Conservation (phyloP, 1,140 invertebrate genomes). For the Drosophila nebulosa region DNA sequence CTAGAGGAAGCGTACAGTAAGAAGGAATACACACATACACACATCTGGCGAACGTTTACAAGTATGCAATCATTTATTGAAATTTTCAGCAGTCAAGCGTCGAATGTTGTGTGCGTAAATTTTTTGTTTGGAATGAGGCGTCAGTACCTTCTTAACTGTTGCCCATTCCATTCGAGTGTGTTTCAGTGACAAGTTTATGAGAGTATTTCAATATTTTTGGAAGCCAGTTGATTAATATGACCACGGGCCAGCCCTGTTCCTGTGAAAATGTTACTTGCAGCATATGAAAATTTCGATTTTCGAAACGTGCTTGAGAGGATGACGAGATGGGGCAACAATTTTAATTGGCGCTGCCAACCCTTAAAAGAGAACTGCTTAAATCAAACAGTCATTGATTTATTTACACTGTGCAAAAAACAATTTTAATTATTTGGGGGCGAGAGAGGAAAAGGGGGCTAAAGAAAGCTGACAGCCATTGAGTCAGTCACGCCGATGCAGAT, state of each 20-base stretch:
- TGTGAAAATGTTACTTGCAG: conserved; percentile 47
- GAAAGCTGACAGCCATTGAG: conserved; percentile 51
- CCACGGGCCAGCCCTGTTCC: conserved; percentile 21
- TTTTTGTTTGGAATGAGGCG: background rate
- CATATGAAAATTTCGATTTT: conserved; percentile 44
- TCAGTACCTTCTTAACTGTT: background rate
- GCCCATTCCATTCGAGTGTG: background rate
- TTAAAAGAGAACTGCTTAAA: conserved; percentile 28
- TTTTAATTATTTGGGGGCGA: conserved; percentile 57
- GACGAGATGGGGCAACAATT: conserved; percentile 20
- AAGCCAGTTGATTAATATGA: conserved; percentile 64
- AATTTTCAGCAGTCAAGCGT: conserved; percentile 29
- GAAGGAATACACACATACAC: conserved; percentile 5
- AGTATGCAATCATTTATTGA: conserved; percentile 53
- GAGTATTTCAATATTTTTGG: conserved; percentile 26
- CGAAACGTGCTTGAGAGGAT: conserved; percentile 58
- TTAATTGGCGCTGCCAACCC: conserved; percentile 59
- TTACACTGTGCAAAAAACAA: conserved; percentile 26
- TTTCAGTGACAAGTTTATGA: background rate
- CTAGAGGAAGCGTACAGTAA: too few relatives aligned
- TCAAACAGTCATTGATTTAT: conserved; percentile 27
- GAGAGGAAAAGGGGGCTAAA: too few relatives aligned
- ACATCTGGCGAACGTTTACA: conserved; percentile 34
- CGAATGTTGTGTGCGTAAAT: conserved; percentile 8
- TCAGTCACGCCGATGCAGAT: conserved; percentile 49